Conservation (phyloP, 1,140 invertebrate genomes). For the Maconellicoccus hirsutus region DNA sequence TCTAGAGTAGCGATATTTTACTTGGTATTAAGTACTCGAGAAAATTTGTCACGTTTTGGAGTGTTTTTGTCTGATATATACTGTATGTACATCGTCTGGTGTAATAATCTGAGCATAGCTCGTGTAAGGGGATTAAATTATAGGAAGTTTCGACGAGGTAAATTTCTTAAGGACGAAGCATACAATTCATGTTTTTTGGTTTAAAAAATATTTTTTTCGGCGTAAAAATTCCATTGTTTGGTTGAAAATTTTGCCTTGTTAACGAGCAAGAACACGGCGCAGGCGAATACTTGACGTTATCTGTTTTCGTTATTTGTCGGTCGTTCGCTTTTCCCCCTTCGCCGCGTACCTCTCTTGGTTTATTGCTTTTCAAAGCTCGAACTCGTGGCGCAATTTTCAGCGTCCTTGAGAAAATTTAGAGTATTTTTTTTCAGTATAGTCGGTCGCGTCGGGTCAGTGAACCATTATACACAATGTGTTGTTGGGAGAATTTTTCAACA, state of each 20-base stretch:
- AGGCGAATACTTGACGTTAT: not conserved
- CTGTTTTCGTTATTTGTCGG: not conserved
- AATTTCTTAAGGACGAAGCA: too few relatives aligned
- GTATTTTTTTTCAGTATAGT: not conserved
- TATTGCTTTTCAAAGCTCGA: conserved; percentile 2
- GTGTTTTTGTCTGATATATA: not conserved
- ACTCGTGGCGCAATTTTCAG: not conserved
- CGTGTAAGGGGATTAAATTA: too few relatives aligned
- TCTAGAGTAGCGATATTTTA: too few relatives aligned
- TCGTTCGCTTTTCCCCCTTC: not conserved
- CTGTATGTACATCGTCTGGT: too few relatives aligned
- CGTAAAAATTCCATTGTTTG: too few relatives aligned
- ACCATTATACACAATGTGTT: too few relatives aligned
- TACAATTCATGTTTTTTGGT: too few relatives aligned
- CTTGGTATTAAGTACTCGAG: not conserved
- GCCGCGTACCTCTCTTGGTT: not conserved
- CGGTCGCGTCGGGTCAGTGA: not conserved
- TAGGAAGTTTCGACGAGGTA: too few relatives aligned
- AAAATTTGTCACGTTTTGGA: not conserved
- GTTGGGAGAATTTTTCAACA: not conserved
- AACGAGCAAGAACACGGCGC: too few relatives aligned
- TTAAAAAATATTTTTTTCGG: too few relatives aligned
- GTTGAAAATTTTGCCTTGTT: too few relatives aligned
- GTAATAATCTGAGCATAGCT: too few relatives aligned
- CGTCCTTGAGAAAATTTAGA: conserved; percentile 3